Conservation (phyloP, 1,140 invertebrate species). For the Thereuonema tuberculata region DNA sequence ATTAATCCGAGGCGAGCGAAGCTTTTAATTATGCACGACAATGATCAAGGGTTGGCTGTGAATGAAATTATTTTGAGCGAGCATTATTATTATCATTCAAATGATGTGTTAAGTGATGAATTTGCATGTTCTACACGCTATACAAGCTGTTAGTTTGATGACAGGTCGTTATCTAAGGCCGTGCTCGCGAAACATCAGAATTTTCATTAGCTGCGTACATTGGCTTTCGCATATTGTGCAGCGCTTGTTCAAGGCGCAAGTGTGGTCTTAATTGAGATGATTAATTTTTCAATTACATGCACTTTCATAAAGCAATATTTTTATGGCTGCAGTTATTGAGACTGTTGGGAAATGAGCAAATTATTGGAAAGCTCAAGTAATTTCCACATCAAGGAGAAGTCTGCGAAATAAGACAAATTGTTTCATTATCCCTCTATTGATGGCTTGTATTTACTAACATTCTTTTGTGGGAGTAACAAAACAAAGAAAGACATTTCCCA, state of each 20-base stretch:
- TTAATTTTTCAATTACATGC: slow-evolving; percentile 8
- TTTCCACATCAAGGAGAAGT: too few relatives aligned
- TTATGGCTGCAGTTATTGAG: neutral
- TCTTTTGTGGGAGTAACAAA: too few relatives aligned
- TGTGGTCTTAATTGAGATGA: slow-evolving; percentile 6
- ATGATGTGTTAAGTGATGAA: slow-evolving; percentile 11
- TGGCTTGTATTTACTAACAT: too few relatives aligned
- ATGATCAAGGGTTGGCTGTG: slow-evolving; percentile 1
- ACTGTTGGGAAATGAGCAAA: slow-evolving; percentile 1
- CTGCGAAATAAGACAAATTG: too few relatives aligned
- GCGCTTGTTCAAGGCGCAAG: neutral
- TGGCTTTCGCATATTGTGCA: neutral
- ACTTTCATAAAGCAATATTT: slow-evolving; percentile 4
- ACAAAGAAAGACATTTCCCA: too few relatives aligned
- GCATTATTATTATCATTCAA: slow-evolving; percentile 8
- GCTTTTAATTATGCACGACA: slow-evolving; percentile 5
- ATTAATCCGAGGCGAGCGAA: slow-evolving; percentile 2
- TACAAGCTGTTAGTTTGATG: slow-evolving; percentile 8
- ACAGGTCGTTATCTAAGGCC: slow-evolving; percentile 1
- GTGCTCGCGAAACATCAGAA: neutral
- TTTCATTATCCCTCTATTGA: too few relatives aligned
- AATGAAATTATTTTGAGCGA: slow-evolving; percentile 7
- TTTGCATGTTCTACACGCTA: slow-evolving; percentile 4
- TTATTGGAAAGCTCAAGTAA: too few relatives aligned
- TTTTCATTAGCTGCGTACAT: neutral